A percentile compares a stretch with the other conserved stretches of the same genome.
phyloP scores from a whole-genome alignment of 2,888 invertebrate genomes.

The Neocrepidodera transversa region DNA sequence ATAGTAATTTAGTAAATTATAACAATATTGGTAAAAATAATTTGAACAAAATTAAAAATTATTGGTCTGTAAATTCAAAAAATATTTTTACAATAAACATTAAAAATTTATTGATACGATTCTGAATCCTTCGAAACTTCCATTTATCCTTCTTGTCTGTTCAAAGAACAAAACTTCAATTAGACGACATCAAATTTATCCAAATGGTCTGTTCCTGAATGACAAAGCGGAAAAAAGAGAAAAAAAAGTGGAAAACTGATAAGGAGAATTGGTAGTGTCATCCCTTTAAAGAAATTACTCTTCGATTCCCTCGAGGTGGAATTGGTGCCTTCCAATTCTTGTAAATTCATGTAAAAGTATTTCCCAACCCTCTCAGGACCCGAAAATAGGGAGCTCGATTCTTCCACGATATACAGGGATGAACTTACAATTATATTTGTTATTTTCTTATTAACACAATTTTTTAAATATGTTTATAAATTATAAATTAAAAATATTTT shows the following conservation, averaged over 20 bases:
- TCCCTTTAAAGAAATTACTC: slow-evolving; percentile 49
- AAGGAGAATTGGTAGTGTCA: slow-evolving; percentile 58
- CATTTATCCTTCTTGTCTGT: too few relatives aligned
- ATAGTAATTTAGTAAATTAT: too few relatives aligned
- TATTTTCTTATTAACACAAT: too few relatives aligned
- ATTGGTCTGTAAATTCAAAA: too few relatives aligned
- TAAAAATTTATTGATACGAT: too few relatives aligned
- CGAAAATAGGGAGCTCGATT: slow-evolving; percentile 34
- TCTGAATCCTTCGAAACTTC: too few relatives aligned
- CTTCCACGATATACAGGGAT: slow-evolving; percentile 12
- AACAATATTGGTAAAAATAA: too few relatives aligned
- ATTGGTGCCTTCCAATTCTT: slow-evolving; percentile 53
- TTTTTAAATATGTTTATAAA: too few relatives aligned
- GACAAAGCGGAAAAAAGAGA: slow-evolving; percentile 29
- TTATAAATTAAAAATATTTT: too few relatives aligned
- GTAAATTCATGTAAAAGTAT: slow-evolving; percentile 42
- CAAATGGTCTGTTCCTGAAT: slow-evolving; percentile 13
- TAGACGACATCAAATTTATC: slow-evolving; percentile 17
- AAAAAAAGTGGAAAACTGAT: slow-evolving; percentile 49
- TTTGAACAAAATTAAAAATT: too few relatives aligned
- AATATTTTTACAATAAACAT: too few relatives aligned
- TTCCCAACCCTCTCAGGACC: slow-evolving; percentile 34
- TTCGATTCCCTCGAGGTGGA: slow-evolving; percentile 56
- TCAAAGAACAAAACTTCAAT: too few relatives aligned
- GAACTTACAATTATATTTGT: slow-evolving; percentile 10